These are phyloP conservation scores for Autographa pulchrina DNA, from an alignment of 2,888 invertebrate species.

Conservation along the genomic window DNA sequence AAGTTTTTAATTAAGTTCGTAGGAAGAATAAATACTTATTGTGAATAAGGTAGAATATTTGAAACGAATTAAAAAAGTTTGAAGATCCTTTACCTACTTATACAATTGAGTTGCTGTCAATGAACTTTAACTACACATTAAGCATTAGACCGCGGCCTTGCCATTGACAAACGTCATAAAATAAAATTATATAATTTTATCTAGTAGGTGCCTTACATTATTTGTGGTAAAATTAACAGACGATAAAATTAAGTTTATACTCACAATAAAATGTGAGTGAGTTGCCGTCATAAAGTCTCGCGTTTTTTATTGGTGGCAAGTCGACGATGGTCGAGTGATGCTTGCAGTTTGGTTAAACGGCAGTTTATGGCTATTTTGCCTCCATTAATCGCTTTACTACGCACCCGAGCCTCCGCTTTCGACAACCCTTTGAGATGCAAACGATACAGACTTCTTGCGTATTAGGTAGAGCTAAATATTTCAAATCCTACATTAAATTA, in stretches of 20 bases:
- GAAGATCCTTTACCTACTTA: neutral
- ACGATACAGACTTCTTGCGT: slow-evolving; percentile 32
- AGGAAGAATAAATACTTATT: neutral
- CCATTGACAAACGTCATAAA: slow-evolving; percentile 81
- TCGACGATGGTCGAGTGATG: slow-evolving; percentile 86
- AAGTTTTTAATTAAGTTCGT: neutral
- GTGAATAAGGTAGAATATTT: neutral
- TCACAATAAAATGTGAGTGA: slow-evolving; percentile 90
- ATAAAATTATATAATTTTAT: slow-evolving; percentile 85
- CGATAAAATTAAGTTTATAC: slow-evolving; percentile 90
- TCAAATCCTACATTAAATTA: no score
- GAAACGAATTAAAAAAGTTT: neutral
- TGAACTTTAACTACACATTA: slow-evolving; percentile 68
- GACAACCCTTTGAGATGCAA: slow-evolving; percentile 76
- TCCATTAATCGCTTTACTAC: slow-evolving; percentile 89
- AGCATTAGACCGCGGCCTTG: slow-evolving; percentile 75
- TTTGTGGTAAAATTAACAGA: slow-evolving; percentile 90
- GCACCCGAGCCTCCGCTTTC: slow-evolving; percentile 81
- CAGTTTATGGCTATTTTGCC: slow-evolving; percentile 89
- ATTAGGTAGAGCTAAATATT: slow-evolving; percentile 10
- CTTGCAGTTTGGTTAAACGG: slow-evolving; percentile 90
- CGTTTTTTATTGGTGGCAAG: slow-evolving; percentile 88
- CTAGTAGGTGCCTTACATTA: slow-evolving; percentile 84
- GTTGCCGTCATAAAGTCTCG: slow-evolving; percentile 90
- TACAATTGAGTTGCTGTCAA: slow-evolving; percentile 50